Base-by-base conservation (phyloP, 23 tunicate genomes). In the Halocynthia roretzi region DNA sequence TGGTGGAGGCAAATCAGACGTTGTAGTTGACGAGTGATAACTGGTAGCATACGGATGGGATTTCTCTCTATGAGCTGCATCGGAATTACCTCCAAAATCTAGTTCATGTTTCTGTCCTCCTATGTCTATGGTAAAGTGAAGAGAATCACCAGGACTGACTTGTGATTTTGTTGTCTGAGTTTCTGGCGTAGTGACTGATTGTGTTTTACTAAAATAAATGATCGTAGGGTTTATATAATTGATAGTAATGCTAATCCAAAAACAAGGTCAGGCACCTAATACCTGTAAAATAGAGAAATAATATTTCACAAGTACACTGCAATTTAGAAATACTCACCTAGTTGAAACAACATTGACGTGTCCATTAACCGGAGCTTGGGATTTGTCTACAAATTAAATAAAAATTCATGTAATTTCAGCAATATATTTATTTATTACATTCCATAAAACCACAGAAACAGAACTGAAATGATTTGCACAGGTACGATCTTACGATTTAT, bases 121-220 rank as follows among this genome's bases (percentile, higher is more conserved):
- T 50, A 88, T 83, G 57, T 88, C 95, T 10, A 88, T 56, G 8
- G 95, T 78, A 66, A 88, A 75, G 56, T 88, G 83, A 6, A 83
- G 51, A 8, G 71, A 21, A 23, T 56, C 11, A 49, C 44, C 4
- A 31, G 44, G 44, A 31, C 44, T 31, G 44, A 31, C 44, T 31
- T 31, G 78, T 54, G 55, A 64, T 71, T 22, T 9, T 67, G 71
- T 50, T 2, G 18, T 20, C 23, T 40, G 21, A 67, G 71, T 19
- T n/a, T 5, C 71, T 22, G 12, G 61, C n/a, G 54, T 15, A 8
- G 31, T 15, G 0, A 65, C 17, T 65, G n/a, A 20, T 10, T 48
- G 48, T 65, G 23, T 65, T 65, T 40, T 65, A 9, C 31, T 48
- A 65, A 65, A 40, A 65, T 65, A 20, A 10, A 40, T 5, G 0